Percentiles rank a stretch among this genome's conserved stretches.
Evolutionary conservation across 2,888 invertebrate genomes (phyloP).

Genomic region (Latheticus oryzae): DNA sequence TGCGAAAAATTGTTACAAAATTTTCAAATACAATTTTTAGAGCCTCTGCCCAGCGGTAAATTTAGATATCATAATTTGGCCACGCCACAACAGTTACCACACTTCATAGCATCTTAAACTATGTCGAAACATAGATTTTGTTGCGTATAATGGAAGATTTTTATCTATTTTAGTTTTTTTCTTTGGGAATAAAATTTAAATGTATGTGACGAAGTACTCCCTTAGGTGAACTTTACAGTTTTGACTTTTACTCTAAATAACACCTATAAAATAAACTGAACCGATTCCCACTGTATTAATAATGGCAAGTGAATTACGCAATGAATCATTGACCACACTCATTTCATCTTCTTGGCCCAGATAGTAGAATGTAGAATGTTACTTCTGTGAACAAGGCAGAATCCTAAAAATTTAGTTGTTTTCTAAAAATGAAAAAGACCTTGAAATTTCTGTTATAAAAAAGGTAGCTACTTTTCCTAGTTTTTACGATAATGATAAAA

Average conservation of each 20-base stretch:
- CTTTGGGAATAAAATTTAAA: too few relatives aligned
- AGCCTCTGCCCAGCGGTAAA: constrained; percentile 8
- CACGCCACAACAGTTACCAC: constrained; percentile 21
- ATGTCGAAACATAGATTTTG: constrained; percentile 9
- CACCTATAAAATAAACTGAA: constrained; percentile 13
- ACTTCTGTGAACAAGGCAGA: too few relatives aligned
- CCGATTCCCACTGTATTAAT: constrained; percentile 15
- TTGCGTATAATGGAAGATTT: constrained; percentile 23
- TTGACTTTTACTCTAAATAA: constrained; percentile 5
- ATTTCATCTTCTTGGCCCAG: constrained; percentile 34
- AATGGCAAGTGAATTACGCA: constrained; percentile 15
- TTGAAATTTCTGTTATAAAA: constrained; percentile 19
- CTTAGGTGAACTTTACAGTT: too few relatives aligned
- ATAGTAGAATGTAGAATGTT: constrained; percentile 23
- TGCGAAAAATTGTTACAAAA: neutral
- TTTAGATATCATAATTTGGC: constrained; percentile 10
- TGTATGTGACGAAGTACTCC: too few relatives aligned
- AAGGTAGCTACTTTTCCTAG: constrained; percentile 5
- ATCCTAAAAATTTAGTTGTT: constrained; percentile 20
- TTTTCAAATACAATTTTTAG: constrained; percentile 7
- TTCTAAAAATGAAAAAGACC: constrained; percentile 3
- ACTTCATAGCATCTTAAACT: constrained; percentile 17
- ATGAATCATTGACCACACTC: constrained; percentile 30
- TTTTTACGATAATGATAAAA: constrained; percentile 1
- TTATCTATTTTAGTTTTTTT: too few relatives aligned